A percentile compares a stretch with the other conserved stretches of the same genome.
Conservation (phyloP, 1,140 invertebrate genomes). For the Drosophila pallidifrons region DNA sequence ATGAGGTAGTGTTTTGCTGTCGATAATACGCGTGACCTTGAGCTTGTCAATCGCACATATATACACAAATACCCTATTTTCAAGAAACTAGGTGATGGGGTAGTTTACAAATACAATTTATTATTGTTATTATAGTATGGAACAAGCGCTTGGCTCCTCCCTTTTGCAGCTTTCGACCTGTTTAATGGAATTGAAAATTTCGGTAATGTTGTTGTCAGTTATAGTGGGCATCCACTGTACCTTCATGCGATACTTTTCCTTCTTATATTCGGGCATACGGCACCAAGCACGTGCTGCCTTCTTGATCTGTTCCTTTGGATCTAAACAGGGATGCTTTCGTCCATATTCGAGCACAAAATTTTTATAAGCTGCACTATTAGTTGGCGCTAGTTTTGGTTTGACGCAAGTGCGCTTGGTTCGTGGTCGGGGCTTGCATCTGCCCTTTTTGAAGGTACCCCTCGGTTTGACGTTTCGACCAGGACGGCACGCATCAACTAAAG, state of each 20-base stretch:
- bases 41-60: not conserved
- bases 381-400: not conserved
- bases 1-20: constrained; percentile 54
- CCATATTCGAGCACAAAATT: constrained; percentile 9
- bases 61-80: constrained; percentile 2
- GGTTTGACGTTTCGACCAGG: too few relatives aligned
- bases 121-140: not conserved
- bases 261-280: not conserved
- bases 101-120: not conserved
- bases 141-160: not conserved
- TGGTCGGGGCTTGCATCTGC: not conserved
- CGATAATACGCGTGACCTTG: constrained; percentile 53
- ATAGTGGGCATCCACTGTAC: not conserved
- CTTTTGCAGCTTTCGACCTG: not conserved
- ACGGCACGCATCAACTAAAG: too few relatives aligned
- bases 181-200: not conserved
- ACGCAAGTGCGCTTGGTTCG: not conserved
- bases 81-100: not conserved
- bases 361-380: not conserved
- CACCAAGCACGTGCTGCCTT: not conserved
- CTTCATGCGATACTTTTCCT: not conserved
- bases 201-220: not conserved
- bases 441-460: not conserved
- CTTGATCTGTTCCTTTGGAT: not conserved
- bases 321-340: not conserved